Evolutionary conservation across 2,113 vertebrate species (phyloP), one percentile per base, ranked within the genome.

Genomic region (Ptilonorhynchus violaceus): DNA sequence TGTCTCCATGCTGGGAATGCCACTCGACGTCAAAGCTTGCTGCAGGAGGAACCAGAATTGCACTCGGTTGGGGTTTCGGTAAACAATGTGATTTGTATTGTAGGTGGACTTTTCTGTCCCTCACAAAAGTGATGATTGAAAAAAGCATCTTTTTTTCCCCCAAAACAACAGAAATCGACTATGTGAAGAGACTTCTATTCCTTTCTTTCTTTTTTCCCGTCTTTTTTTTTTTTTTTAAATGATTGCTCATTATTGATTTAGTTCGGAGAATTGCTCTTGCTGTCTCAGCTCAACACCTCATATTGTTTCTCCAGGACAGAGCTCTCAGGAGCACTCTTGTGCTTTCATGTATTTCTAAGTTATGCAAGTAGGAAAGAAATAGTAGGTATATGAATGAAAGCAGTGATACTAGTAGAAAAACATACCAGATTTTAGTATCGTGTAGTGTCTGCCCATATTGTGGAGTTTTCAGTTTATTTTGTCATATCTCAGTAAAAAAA

Each of bases 1-100:
- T 76, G 59, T 92, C 92, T 93, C 94, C 60, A 64, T 87, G 75
- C 80, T 89, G 77, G 84, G 92, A 95, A 89, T 18, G 49, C 66
- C 82, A 69, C 82, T 94, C 20, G n/a, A 62, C 39, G 49, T 96
- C 90, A 93, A 88, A 91, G 42, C 55, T 89, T 93, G 78, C 88
- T 28, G 0, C 84, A 76, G 63, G 89, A 83, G 66, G 50, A 92
- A 78, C 70, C 53, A 85, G 88, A 89, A 97, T 53, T 30, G 52
- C 33, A 41, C 49, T 85, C 53, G 25, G 46, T 50, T 73, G 50
- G 15, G n/a, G 19, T 41, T 53, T 63, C 55, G 77, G 64, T 85
- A 46, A 84, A 68, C 1, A 58, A 88, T 5, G 3, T 3, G 12
- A 41, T 76, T 89, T 82, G 56, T 78, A 88, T 87, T 73, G 69